Evolutionary conservation across 1,140 invertebrate species (phyloP), one percentile per base, ranked within the genome.

Genomic region (Caerostris darwini): DNA sequence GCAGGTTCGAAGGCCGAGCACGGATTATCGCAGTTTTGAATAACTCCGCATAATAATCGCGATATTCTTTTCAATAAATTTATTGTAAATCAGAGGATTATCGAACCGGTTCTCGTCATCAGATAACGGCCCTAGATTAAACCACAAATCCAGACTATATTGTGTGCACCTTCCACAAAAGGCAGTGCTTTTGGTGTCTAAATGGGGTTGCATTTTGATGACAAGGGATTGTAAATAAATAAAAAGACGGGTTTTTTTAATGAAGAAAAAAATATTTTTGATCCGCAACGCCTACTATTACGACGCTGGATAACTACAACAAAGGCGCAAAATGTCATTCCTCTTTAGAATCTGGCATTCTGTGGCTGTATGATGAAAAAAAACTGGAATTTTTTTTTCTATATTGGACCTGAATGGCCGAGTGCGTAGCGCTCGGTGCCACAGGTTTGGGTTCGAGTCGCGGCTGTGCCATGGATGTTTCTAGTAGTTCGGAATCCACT

Each of bases 41-140:
- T 77, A 77, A 77, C 71, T 77, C 14, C 3, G 71, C 71, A 77
- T 77, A 77, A 77, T 77, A 77, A 77, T 77, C 71, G 10, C 34
- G 34, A 53, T 12, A 7, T 8, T 19, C 71, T 5, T 53, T 50
- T 34, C 71, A 12, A 50, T 77, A 77, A 34, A 34, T 34, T 34
- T 34, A 34, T 34, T 34, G 34, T 77, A 77, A 77, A 77, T 77
- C 71, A 77, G 50, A 34, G 71, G 71, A 77, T 53, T 77, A 77
- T 77, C 71, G 34, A 77, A 77, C 71, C 50, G 34, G 71, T 77
- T 77, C 71, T 77, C n/a, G n/a, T n/a, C 53, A 50, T 12, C 34
- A 12, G 71, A 4, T 5, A 50, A 67, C 61, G 14, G 61, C 12
- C 50, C 8, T 12, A 77, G 71, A 77, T 77, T 77, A 0, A 34